Conservation (phyloP, 2,113 vertebrate genomes). For the Gymnobelideus leadbeateri region DNA sequence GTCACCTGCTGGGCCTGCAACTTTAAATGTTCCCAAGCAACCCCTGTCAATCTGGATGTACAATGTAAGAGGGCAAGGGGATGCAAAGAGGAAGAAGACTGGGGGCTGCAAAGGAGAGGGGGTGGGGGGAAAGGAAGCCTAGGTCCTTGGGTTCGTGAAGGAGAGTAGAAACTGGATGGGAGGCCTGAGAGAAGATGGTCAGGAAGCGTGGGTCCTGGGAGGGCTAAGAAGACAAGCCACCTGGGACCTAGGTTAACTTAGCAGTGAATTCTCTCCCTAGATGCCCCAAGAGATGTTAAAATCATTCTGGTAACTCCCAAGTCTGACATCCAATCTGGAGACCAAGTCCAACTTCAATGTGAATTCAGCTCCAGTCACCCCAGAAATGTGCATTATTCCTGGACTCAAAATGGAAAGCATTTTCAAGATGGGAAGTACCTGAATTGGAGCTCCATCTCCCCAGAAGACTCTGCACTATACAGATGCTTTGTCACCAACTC, state of each 20-base stretch:
- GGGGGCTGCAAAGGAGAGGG: neutral
- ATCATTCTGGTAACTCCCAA: neutral
- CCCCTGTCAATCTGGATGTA: constrained; percentile 24
- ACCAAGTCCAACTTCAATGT: constrained; percentile 17
- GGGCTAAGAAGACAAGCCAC: neutral
- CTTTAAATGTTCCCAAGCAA: neutral
- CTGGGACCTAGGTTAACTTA: constrained; percentile 10
- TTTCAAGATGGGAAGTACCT: constrained; percentile 3
- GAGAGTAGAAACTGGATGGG: neutral
- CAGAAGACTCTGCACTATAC: constrained; percentile 71
- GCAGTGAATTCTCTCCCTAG: constrained; percentile 55
- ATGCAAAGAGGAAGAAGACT: neutral
- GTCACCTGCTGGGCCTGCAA: constrained; percentile 67
- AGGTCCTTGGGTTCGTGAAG: neutral
- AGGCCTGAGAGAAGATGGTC: neutral
- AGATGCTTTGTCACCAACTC: constrained; percentile 67
- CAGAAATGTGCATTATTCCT: neutral
- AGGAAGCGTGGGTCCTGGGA: neutral
- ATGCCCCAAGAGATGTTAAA: constrained; percentile 64
- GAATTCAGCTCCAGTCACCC: constrained; percentile 54
- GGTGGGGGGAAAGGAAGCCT: fast-evolving
- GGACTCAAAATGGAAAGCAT: constrained; percentile 58
- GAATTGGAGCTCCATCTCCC: constrained; percentile 50
- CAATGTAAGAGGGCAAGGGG: constrained; percentile 63
- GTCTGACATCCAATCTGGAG: constrained; percentile 12